Evolutionary conservation across 2,888 invertebrate species (phyloP).

Genomic region (Cephus rjabovi): DNA sequence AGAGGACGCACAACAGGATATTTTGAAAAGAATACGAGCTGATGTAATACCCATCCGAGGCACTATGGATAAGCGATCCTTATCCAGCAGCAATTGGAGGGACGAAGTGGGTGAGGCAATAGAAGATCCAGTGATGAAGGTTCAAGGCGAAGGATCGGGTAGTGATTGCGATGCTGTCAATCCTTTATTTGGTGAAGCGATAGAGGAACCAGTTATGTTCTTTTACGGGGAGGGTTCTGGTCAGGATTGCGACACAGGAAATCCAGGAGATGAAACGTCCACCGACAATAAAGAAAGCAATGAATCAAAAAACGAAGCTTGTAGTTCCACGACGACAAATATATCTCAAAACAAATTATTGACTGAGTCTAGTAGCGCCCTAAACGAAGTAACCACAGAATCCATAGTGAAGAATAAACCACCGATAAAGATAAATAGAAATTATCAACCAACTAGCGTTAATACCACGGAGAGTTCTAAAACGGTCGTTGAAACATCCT

Average conservation of each 20-base stretch:
- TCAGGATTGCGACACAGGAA: slow-evolving; percentile 79
- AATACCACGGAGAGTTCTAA: slow-evolving; percentile 31
- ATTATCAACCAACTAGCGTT: slow-evolving; percentile 37
- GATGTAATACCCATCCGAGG: slow-evolving; percentile 54
- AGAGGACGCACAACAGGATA: slow-evolving; percentile 43
- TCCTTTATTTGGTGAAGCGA: slow-evolving; percentile 73
- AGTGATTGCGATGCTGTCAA: slow-evolving; percentile 72
- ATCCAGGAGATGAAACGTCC: slow-evolving; percentile 66
- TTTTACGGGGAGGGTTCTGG: slow-evolving; percentile 81
- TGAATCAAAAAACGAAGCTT: slow-evolving; percentile 52
- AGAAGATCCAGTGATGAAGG: slow-evolving; percentile 79
- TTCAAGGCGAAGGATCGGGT: slow-evolving; percentile 78
- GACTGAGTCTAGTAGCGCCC: slow-evolving; percentile 35
- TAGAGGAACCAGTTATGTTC: slow-evolving; percentile 79
- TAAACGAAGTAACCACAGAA: slow-evolving; percentile 46
- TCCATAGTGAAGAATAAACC: slow-evolving; percentile 40
- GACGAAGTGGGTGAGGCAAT: slow-evolving; percentile 74
- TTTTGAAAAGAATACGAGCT: slow-evolving; percentile 55
- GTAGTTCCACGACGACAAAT: slow-evolving; percentile 42
- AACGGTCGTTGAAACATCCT: slow-evolving; percentile 17
- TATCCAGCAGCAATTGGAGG: slow-evolving; percentile 46
- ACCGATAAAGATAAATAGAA: slow-evolving; percentile 41
- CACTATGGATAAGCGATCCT: slow-evolving; percentile 44
- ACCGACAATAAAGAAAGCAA: slow-evolving; percentile 53
- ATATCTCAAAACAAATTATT: slow-evolving; percentile 39